phyloP scores from a whole-genome alignment of 2,113 vertebrate genomes.

The Cichladusa arquata region DNA sequence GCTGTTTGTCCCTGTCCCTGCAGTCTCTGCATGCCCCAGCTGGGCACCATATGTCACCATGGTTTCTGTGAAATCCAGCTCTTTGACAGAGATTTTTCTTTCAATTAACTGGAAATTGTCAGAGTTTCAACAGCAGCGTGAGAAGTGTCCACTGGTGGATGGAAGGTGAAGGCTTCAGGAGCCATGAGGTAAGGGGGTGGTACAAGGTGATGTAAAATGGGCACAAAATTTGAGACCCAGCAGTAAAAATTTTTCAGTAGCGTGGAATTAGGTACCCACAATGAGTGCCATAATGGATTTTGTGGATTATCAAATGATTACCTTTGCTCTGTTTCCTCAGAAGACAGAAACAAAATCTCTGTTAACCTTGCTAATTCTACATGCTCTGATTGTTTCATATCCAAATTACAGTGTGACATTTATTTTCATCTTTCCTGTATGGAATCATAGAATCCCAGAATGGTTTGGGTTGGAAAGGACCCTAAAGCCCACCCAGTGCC shows the following conservation, averaged over 20 bases:
- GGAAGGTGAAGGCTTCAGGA: not conserved
- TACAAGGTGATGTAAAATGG: not conserved
- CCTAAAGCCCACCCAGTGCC: not conserved
- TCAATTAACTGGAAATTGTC: not conserved
- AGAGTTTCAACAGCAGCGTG: not conserved
- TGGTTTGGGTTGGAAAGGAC: not conserved
- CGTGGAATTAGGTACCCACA: not conserved
- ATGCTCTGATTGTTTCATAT: not conserved
- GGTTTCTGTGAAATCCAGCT: not conserved
- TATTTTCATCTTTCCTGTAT: not conserved
- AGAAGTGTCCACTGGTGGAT: not conserved
- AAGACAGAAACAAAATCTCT: not conserved
- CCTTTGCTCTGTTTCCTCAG: not conserved
- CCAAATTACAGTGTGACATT: not conserved
- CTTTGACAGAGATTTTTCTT: constrained; percentile 13
- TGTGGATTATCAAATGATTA: not conserved
- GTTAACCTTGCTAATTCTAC: not conserved
- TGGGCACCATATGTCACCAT: constrained; percentile 4
- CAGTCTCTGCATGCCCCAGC: not conserved
- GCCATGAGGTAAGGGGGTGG: not conserved
- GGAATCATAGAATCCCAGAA: not conserved
- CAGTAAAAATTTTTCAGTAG: not conserved
- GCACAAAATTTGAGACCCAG: not conserved
- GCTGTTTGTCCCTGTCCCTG: not conserved
- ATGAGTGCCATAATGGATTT: not conserved